Base-by-base conservation (phyloP, 1,140 invertebrate species). In the Amyelois transitella region DNA sequence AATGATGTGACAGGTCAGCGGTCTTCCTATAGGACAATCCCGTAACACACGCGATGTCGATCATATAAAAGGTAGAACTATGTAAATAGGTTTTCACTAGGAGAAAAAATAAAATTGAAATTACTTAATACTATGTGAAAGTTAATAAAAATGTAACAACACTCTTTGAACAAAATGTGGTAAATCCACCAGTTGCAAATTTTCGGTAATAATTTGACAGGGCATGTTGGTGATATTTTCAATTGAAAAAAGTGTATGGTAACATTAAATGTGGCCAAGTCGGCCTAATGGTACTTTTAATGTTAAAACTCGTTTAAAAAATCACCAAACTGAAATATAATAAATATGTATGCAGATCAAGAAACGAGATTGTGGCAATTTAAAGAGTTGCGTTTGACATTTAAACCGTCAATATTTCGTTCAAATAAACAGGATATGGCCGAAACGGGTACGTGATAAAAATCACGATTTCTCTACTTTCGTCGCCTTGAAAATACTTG, bases 391-490 rank as follows among this genome's bases (percentile, higher is more conserved):
- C 12, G 7, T 4, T 1, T 32, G 28, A 32, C 28, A 32, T 32
- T 32, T 32, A 32, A 32, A 10, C 2, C 10, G 28, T 32, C 10
- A 12, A 32, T 32, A 32, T 32, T 6, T 32, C 28, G 28, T 6
- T 12, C 6, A 32, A 32, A 32, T 32, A 32, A 32, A 32, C 28
- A 32, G 28, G 28, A 32, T 32, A 32, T 12, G 4, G 4, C 12
- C 4, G 28, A 32, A 32, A 47, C 44, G 1, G 4, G 44, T 50
- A 54, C 51, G 52, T 54, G 38, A 60, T 45, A 51, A 25, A 44
- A 28, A 32, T 47, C 58, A 22, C 45, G 52, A 60, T 54, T 60
- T 50, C 51, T 49, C 57, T 50, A 51, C 51, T 53, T 59, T 60
- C 52, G 48, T 48, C 58, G 50, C 58, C 58, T 54, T 60, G 53